phyloP scores from a whole-genome alignment of 2,888 invertebrate genomes.

The Amiota mariae region DNA sequence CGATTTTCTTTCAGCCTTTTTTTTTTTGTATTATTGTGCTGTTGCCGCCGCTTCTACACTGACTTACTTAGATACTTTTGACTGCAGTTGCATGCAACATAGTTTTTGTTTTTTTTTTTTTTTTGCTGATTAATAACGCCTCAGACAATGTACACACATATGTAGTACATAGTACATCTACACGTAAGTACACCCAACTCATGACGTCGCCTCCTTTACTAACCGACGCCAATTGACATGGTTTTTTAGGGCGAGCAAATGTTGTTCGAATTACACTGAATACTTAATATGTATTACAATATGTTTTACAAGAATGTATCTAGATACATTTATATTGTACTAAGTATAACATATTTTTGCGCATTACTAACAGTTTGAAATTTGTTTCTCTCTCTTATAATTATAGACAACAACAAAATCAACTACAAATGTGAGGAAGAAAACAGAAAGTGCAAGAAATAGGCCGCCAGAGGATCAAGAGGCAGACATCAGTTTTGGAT shows the following conservation, averaged over 20 bases:
- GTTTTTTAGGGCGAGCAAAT: slow-evolving; percentile 11
- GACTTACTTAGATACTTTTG: not conserved
- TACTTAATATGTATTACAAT: not conserved
- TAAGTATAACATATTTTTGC: not conserved
- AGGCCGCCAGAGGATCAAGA: slow-evolving; percentile 22
- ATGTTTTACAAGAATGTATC: not conserved
- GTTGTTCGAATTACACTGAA: slow-evolving; percentile 18
- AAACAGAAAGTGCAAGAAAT: slow-evolving; percentile 24
- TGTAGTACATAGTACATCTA: too few species aligned
- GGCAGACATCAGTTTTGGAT: not conserved
- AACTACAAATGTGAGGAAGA: slow-evolving; percentile 6
- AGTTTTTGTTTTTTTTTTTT: not conserved
- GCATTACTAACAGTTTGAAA: not conserved
- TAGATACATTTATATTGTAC: not conserved
- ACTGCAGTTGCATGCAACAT: slow-evolving; percentile 19
- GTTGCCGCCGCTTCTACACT: not conserved
- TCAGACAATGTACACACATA: too few species aligned
- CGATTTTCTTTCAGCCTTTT: not conserved
- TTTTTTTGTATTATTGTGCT: not conserved
- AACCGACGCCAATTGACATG: slow-evolving; percentile 13
- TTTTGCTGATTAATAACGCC: not conserved
- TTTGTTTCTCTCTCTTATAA: not conserved
- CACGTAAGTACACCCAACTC: too few species aligned
- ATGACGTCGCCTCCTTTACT: not conserved
- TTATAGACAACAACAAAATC: not conserved